Percentiles rank a stretch among this genome's conserved stretches.
These are phyloP conservation scores for Pristionchus fissidentatus DNA, from an alignment of 2,888 invertebrate genomes.

Conservation along the genomic window DNA sequence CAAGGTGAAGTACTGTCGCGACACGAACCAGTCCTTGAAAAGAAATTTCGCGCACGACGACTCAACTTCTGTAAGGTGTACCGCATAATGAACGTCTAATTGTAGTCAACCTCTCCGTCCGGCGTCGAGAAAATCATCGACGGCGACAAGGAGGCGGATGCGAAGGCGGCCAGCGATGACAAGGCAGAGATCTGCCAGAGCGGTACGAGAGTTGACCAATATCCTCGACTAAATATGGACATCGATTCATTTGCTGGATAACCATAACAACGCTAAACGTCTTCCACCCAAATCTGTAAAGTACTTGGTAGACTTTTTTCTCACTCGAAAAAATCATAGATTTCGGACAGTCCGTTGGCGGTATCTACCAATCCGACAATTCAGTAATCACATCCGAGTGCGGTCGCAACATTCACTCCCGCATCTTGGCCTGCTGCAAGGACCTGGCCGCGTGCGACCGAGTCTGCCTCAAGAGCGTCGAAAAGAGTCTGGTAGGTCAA, in stretches of 20 bases:
- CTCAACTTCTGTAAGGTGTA: too few relatives aligned
- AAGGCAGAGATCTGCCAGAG: slow-evolving; percentile 10
- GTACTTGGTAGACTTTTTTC: too few relatives aligned
- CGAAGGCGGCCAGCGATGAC: slow-evolving; percentile 1
- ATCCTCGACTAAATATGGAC: too few relatives aligned
- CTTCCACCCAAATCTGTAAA: too few relatives aligned
- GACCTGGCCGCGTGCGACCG: slow-evolving; percentile 53
- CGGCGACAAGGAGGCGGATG: slow-evolving; percentile 10
- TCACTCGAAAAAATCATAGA: background rate
- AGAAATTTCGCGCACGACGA: too few relatives aligned
- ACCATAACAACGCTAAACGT: too few relatives aligned
- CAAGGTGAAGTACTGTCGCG: slow-evolving; percentile 18
- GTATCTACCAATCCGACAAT: too few relatives aligned
- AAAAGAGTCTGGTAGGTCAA: slow-evolving; percentile 49
- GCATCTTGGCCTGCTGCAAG: slow-evolving; percentile 56
- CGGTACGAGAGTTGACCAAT: too few relatives aligned
- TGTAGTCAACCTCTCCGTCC: background rate
- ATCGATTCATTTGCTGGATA: too few relatives aligned
- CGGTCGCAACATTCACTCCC: slow-evolving; percentile 50
- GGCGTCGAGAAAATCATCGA: slow-evolving; percentile 19
- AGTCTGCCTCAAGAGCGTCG: slow-evolving; percentile 52
- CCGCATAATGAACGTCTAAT: background rate
- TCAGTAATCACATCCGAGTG: slow-evolving; percentile 50
- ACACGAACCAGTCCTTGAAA: too few relatives aligned
- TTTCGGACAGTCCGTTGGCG: background rate